A percentile compares a stretch with the other conserved stretches of the same genome.
Evolutionary conservation across 2,113 vertebrate genomes (phyloP).

Genomic region (Alligator mississippiensis): DNA sequence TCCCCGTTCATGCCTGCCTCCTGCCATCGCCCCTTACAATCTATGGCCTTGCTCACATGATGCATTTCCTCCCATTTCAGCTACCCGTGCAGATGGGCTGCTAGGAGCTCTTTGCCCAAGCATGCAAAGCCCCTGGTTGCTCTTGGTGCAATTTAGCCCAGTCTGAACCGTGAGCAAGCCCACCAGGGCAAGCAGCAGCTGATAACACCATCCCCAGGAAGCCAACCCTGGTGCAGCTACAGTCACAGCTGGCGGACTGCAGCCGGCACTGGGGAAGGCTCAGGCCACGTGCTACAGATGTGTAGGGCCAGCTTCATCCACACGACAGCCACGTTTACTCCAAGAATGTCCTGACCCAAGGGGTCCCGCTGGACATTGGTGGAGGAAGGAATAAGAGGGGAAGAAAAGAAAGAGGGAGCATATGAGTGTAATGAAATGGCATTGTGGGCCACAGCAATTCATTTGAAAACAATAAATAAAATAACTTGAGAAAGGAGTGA

Average conservation of each 20-base stretch:
- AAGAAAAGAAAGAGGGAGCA: background rate
- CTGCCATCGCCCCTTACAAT: background rate
- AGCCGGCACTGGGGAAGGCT: background rate
- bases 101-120: background rate
- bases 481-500: background rate
- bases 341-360: background rate
- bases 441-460: constrained; percentile 54
- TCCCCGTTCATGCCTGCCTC: background rate
- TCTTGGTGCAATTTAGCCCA: background rate
- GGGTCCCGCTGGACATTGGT: background rate
- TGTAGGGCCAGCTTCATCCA: background rate
- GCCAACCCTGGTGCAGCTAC: background rate
- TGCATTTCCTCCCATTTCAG: background rate
- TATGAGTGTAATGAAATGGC: constrained; percentile 32
- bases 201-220: background rate
- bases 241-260: background rate
- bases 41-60: background rate
- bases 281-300: background rate
- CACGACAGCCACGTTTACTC: accelerated
- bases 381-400: background rate
- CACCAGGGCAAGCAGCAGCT: background rate
- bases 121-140: background rate
- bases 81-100: background rate
- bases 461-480: background rate
- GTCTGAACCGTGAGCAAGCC: background rate